phyloP scores from a whole-genome alignment of 1,140 invertebrate genomes.

The Anoplolepis gracilipes region DNA sequence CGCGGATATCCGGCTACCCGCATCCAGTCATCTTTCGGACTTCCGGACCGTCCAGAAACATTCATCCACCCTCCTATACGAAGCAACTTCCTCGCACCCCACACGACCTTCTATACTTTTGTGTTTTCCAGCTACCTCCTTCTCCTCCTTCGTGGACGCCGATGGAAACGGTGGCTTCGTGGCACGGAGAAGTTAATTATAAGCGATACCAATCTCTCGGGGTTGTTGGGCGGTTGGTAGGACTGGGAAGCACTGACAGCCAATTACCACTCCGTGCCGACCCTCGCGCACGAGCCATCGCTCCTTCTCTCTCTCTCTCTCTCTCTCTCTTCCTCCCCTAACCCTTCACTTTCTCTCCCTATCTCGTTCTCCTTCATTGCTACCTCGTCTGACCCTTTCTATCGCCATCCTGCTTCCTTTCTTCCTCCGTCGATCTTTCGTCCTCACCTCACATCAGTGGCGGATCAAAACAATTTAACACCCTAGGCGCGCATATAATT shows the following conservation, averaged over 20 bases:
- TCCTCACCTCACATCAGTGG: conserved; percentile 46
- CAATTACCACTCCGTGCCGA: conserved; percentile 85
- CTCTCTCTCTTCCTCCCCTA: conserved; percentile 25
- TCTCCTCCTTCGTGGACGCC: conserved; percentile 63
- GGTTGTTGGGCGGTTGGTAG: conserved; percentile 84
- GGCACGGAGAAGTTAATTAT: conserved; percentile 87
- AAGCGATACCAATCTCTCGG: conserved; percentile 86
- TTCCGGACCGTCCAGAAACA: conserved; percentile 45
- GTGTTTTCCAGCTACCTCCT: conserved; percentile 55
- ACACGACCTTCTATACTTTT: conserved; percentile 49
- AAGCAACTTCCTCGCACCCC: not conserved
- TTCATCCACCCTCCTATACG: not conserved
- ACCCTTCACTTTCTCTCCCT: conserved; percentile 16
- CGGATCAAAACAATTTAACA: conserved; percentile 42
- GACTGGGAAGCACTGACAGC: conserved; percentile 86
- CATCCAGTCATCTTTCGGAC: conserved; percentile 42
- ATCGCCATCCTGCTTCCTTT: conserved; percentile 6
- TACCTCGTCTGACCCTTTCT: conserved; percentile 19
- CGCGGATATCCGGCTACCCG: conserved; percentile 41
- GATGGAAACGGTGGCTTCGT: conserved; percentile 85
- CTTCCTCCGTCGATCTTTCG: conserved; percentile 7
- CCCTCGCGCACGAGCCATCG: conserved; percentile 79
- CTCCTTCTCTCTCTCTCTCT: conserved; percentile 32
- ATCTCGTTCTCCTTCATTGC: conserved; percentile 2
- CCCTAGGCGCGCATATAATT: conserved; percentile 33